Evolutionary conservation across 2,888 invertebrate species (phyloP).

Genomic region (Chelonus formosanus): DNA sequence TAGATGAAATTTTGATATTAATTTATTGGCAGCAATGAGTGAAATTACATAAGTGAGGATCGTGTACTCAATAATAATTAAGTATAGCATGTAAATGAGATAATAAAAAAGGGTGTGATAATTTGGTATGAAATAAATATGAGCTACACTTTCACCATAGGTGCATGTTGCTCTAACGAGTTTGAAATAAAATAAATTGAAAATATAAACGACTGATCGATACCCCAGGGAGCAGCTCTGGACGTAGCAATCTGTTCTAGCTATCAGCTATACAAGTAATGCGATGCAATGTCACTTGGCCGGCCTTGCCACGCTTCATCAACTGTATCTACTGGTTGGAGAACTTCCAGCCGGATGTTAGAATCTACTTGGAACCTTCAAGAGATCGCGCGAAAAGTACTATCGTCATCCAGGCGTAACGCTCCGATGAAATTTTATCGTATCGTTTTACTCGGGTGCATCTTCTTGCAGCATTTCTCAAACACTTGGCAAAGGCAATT

Average conservation of each 20-base stretch:
- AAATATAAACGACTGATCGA: conserved; percentile 22
- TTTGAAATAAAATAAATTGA: conserved; percentile 24
- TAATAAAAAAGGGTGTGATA: background rate
- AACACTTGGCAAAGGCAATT: conserved; percentile 18
- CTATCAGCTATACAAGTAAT: conserved; percentile 6
- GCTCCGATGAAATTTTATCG: conserved; percentile 26
- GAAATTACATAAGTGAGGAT: too few relatives aligned
- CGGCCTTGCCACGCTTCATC: conserved; percentile 34
- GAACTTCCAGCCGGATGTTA: conserved; percentile 28
- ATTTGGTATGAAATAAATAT: background rate
- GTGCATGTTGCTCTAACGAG: conserved; percentile 5
- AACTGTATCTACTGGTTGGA: conserved; percentile 15
- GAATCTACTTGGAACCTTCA: conserved; percentile 22
- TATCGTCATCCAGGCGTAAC: conserved; percentile 30
- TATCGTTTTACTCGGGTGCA: conserved; percentile 21
- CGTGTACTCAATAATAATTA: too few relatives aligned
- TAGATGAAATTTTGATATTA: conserved; percentile 12
- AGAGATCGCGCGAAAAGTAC: conserved; percentile 22
- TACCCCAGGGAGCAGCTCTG: conserved; percentile 14
- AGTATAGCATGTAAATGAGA: too few relatives aligned
- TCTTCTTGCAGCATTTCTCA: conserved; percentile 8
- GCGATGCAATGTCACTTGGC: conserved; percentile 33
- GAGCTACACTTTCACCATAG: conserved; percentile 15
- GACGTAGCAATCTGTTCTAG: conserved; percentile 12
- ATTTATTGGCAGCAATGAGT: conserved; percentile 3